Percentiles rank a stretch among this genome's conserved stretches.
phyloP scores from a whole-genome alignment of 1,140 invertebrate species.

The Hypothenemus hampei region DNA sequence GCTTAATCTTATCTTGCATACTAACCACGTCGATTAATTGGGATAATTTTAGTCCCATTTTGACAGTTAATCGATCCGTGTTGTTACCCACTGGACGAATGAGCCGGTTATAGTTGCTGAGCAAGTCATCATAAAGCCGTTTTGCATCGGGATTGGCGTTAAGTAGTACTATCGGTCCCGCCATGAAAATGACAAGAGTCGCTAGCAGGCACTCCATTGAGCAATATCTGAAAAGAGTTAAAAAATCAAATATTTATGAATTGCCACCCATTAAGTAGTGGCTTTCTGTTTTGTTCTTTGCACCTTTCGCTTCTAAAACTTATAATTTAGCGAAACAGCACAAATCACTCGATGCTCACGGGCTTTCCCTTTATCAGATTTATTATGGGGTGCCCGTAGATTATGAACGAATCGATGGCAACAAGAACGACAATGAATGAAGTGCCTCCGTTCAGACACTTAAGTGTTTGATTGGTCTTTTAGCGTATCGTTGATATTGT shows the following conservation, averaged over 20 bases:
- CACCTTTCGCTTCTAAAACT: not conserved
- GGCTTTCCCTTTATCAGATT: constrained; percentile 23
- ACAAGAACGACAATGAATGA: constrained; percentile 22
- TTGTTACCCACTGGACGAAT: constrained; percentile 96
- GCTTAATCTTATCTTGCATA: constrained; percentile 43
- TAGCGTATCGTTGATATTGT: constrained; percentile 9
- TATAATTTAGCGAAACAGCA: constrained; percentile 1
- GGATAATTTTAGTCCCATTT: constrained; percentile 91
- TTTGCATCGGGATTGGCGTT: constrained; percentile 80
- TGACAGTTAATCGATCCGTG: constrained; percentile 91
- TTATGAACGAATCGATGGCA: constrained; percentile 24
- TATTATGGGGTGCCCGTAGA: constrained; percentile 23
- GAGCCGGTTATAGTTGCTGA: constrained; percentile 96
- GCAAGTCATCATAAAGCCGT: constrained; percentile 89
- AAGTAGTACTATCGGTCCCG: constrained; percentile 8
- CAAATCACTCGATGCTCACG: constrained; percentile 5
- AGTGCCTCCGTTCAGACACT: constrained; percentile 11
- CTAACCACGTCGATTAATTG: constrained; percentile 98
- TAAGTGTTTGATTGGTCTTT: constrained; percentile 26
- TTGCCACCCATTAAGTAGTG: too few species aligned
- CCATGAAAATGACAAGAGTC: constrained; percentile 11
- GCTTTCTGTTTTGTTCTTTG: too few species aligned
- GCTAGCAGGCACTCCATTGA: constrained; percentile 39
- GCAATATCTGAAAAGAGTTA: constrained; percentile 7
- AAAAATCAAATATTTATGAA: too few species aligned